Evolutionary conservation across 2,113 vertebrate genomes (phyloP).

Genomic region (Cebidichthys violaceus): DNA sequence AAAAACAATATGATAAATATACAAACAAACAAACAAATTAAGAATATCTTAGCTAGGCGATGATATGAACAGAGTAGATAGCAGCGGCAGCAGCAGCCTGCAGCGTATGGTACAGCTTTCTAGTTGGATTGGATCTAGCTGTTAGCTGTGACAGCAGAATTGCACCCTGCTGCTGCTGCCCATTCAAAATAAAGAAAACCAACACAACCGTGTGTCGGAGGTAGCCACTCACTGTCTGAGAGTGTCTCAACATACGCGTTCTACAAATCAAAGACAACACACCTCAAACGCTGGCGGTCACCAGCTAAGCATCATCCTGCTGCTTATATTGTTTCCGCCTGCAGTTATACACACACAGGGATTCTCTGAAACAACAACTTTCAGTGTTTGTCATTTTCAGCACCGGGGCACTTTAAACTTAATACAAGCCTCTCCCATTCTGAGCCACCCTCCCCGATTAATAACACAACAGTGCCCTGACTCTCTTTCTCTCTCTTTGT

Average conservation of each 20-base stretch:
- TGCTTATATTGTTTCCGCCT: slow-evolving; percentile 17
- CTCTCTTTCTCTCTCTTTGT: slow-evolving; percentile 13
- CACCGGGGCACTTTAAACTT: not conserved
- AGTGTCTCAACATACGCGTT: slow-evolving; percentile 25
- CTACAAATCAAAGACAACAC: slow-evolving; percentile 12
- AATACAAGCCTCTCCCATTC: slow-evolving; percentile 8
- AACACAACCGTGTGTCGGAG: not conserved
- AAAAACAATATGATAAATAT: no score
- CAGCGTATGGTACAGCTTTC: not conserved
- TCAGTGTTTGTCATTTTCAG: slow-evolving; percentile 22
- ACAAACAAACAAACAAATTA: not conserved
- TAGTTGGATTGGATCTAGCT: not conserved
- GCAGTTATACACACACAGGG: not conserved
- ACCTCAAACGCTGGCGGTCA: not conserved
- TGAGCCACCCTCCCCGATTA: slow-evolving; percentile 24
- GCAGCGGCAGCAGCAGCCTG: not conserved
- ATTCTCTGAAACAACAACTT: slow-evolving; percentile 14
- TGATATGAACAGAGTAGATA: no score
- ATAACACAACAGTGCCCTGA: slow-evolving; percentile 1
- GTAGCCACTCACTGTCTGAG: slow-evolving; percentile 11
- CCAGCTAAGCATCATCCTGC: slow-evolving; percentile 4
- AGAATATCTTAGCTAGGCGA: not conserved
- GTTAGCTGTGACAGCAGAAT: not conserved
- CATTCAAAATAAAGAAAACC: slow-evolving; percentile 5
- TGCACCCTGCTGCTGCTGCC: slow-evolving; percentile 8